phyloP scores from a whole-genome alignment of 2,113 vertebrate species.

The Crotalus horridus region DNA sequence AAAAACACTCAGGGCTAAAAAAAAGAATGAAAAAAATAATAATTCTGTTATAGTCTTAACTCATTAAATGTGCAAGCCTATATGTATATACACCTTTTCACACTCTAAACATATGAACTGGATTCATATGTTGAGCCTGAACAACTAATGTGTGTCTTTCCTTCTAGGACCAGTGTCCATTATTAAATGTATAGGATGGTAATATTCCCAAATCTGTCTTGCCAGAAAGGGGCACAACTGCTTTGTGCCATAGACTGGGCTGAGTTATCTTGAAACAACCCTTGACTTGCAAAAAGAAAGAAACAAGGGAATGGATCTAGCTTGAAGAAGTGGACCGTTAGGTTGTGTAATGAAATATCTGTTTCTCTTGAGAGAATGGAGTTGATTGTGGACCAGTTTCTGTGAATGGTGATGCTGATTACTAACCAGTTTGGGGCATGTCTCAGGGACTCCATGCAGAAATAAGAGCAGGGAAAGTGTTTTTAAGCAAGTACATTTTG shows the following conservation, averaged over 20 bases:
- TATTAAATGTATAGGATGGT: slow-evolving; percentile 47
- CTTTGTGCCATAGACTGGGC: slow-evolving; percentile 53
- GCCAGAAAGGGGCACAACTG: slow-evolving; percentile 53
- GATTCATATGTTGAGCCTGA: background rate
- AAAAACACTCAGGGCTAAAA: slow-evolving; percentile 22
- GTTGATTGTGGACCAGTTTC: slow-evolving; percentile 64
- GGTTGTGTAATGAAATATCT: slow-evolving; percentile 49
- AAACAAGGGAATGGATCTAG: slow-evolving; percentile 38
- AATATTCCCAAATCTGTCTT: slow-evolving; percentile 56
- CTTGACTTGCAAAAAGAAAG: slow-evolving; percentile 31
- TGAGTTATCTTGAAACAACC: slow-evolving; percentile 59
- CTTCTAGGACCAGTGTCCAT: slow-evolving; percentile 31
- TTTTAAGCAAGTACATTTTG: slow-evolving; percentile 55
- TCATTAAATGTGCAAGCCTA: slow-evolving; percentile 11
- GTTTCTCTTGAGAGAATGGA: slow-evolving; percentile 57
- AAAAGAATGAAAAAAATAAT: slow-evolving; percentile 13
- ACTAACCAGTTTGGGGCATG: slow-evolving; percentile 75
- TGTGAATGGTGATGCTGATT: slow-evolving; percentile 70
- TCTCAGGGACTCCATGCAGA: slow-evolving; percentile 84
- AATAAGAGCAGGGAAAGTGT: slow-evolving; percentile 75
- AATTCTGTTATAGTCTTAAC: background rate
- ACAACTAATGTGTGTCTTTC: slow-evolving; percentile 47
- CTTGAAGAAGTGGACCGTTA: slow-evolving; percentile 40
- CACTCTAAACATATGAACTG: accelerated
- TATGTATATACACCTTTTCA: background rate